Conservation (phyloP, 35 echinoderm and acorn worm genomes). For the Lytechinus pictus region DNA sequence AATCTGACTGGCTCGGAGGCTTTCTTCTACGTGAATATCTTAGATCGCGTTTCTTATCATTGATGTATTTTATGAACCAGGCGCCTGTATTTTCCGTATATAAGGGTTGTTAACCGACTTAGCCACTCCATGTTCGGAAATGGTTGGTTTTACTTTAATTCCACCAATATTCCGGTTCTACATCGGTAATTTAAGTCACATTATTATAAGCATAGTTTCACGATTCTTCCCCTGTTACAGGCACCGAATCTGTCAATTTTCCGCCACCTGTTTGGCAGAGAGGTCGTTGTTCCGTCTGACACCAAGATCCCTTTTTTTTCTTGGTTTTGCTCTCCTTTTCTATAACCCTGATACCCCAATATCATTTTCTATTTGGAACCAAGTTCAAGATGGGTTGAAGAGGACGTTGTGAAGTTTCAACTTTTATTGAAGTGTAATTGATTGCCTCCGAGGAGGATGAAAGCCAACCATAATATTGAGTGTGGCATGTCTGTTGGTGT, state of each 20-base stretch:
- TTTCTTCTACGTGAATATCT: too few species aligned
- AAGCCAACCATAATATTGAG: neutral
- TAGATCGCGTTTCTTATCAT: too few species aligned
- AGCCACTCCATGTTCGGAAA: neutral
- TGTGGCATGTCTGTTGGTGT: neutral
- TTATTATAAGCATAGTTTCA: neutral
- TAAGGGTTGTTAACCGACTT: neutral
- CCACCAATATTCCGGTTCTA: neutral
- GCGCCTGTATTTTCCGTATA: neutral
- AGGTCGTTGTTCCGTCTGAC: constrained; percentile 16
- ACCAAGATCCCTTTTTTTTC: neutral
- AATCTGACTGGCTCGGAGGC: too few species aligned
- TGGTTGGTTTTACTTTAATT: neutral
- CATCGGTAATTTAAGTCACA: neutral
- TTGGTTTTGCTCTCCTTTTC: neutral
- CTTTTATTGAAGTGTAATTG: constrained; percentile 20
- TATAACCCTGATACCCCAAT: neutral
- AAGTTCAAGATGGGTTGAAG: constrained; percentile 18
- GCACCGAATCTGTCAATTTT: constrained; percentile 18
- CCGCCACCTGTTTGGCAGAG: neutral
- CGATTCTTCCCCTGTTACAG: neutral
- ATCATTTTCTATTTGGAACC: constrained; percentile 13
- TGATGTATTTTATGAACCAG: too few species aligned
- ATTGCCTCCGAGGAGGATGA: constrained; percentile 16
- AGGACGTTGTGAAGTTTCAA: constrained; percentile 1